Percentiles rank a stretch among this genome's conserved stretches.
Evolutionary conservation across 2,888 invertebrate species (phyloP).

Genomic region (Anthophora plumipes): DNA sequence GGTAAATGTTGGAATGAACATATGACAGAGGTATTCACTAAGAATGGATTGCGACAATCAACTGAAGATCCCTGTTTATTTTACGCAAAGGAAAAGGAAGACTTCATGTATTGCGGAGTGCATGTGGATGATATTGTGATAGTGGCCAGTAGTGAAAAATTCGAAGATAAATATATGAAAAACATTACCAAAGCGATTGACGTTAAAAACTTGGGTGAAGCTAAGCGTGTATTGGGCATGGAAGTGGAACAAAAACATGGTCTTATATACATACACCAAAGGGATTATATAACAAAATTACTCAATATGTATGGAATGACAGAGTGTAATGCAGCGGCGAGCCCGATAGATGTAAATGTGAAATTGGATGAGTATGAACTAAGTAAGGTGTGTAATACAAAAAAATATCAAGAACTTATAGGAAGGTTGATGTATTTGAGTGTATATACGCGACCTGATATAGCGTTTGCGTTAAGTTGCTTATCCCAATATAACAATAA

Average conservation of each 20-base stretch:
- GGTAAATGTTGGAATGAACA: slow-evolving; percentile 1
- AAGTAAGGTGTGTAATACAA: neutral
- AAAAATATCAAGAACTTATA: slow-evolving; percentile 20
- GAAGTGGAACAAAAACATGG: slow-evolving; percentile 28
- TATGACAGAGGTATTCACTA: too few species aligned
- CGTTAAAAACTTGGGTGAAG: slow-evolving; percentile 5
- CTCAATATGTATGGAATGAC: slow-evolving; percentile 14
- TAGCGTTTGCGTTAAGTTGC: slow-evolving; percentile 6
- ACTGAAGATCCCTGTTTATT: slow-evolving; percentile 15
- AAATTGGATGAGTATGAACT: slow-evolving; percentile 19
- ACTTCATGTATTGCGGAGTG: slow-evolving; percentile 15
- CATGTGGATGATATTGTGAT: neutral
- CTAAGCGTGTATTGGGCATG: slow-evolving; percentile 14
- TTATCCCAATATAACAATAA: slow-evolving; percentile 32
- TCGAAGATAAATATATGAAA: neutral
- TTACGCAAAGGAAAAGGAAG: neutral
- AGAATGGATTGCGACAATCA: too few species aligned
- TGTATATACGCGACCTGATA: slow-evolving; percentile 21
- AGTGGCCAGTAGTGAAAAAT: neutral
- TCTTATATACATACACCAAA: slow-evolving; percentile 10
- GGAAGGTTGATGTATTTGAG: slow-evolving; percentile 28
- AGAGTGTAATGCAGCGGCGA: slow-evolving; percentile 7
- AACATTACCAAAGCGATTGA: slow-evolving; percentile 12
- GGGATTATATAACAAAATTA: slow-evolving; percentile 22
- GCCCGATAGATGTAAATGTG: slow-evolving; percentile 19